Base-by-base conservation (phyloP, 2,888 invertebrate species). In the Brassicogethes aeneus region DNA sequence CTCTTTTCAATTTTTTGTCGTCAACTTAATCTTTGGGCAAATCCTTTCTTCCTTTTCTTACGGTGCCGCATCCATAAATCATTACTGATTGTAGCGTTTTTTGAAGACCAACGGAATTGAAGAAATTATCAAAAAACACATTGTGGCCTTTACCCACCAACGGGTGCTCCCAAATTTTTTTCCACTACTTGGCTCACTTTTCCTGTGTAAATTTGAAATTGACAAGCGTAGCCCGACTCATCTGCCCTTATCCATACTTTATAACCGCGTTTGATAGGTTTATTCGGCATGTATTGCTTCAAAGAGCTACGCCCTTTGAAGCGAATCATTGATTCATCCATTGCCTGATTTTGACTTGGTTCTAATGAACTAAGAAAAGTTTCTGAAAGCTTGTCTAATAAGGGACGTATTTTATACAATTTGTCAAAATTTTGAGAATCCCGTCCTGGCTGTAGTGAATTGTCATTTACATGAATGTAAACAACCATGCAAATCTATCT, bases 211-310 rank as follows among this genome's bases (percentile, higher is more conserved):
- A 54, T 52, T 45, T 55, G 44, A 41, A 53, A 54, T 33, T 53
- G 31, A 29, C 36, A 40, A 17, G 47, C 37, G 38, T 48, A 55
- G 13, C 51, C 51, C 31, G 34, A 36, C 31, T 45, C 17, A 17
- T 51, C 46, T 13, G 47, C 45, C 30, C 47, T 17, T 17, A 45
- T 42, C 52, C 50, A 53, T 14, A 54, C 46, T 46, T 59, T 58
- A 45, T 55, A 59, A 3, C 59, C 59, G 15, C 59, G 45, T 50
- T 59, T 60, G 44, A 54, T 55, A 14, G 56, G 55, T 48, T 61
- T 59, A 39, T 52, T 53, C 23, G 56, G 57, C 42, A 60, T 51
- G 47, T 56, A 60, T 41, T 60, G 57, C 45, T 52, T 54, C 14
- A 59, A 35, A 3, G 32, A 29, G 13, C 36, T 36, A 17, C 47